Evolutionary conservation across 2,888 invertebrate genomes (phyloP).

Genomic region (Ophraella communa): DNA sequence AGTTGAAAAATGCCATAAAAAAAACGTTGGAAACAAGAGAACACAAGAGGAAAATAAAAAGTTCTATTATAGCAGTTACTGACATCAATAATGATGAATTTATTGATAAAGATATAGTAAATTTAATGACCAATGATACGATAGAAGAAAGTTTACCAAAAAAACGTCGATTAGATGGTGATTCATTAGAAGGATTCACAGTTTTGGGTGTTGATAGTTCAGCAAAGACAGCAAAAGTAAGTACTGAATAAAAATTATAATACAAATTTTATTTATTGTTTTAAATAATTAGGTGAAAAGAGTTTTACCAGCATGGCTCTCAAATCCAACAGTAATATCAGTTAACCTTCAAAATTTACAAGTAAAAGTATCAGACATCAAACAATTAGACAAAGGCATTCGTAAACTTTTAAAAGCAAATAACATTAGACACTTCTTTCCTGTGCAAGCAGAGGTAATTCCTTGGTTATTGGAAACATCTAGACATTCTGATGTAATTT

Average conservation of each 20-base stretch:
- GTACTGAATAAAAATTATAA: conserved; percentile 1
- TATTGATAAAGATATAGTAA: conserved; percentile 37
- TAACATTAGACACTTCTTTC: conserved; percentile 80
- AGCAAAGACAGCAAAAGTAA: conserved; percentile 64
- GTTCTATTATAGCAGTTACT: conserved; percentile 40
- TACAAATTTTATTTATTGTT: background rate
- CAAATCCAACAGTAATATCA: conserved; percentile 80
- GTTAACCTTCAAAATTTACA: conserved; percentile 69
- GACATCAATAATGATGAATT: conserved; percentile 47
- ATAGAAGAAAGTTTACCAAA: conserved; percentile 30
- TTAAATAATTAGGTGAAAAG: conserved; percentile 68
- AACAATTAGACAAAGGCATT: conserved; percentile 69
- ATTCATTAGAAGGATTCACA: conserved; percentile 65
- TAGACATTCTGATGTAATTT: conserved; percentile 66
- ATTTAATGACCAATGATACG: conserved; percentile 29
- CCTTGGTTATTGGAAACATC: conserved; percentile 76
- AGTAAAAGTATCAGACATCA: conserved; percentile 64
- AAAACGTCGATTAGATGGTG: conserved; percentile 46
- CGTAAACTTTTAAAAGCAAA: conserved; percentile 70
- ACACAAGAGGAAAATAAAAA: conserved; percentile 39
- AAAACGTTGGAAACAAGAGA: conserved; percentile 41
- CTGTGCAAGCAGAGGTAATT: conserved; percentile 81
- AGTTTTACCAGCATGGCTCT: conserved; percentile 87
- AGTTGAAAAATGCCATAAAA: conserved; percentile 50
- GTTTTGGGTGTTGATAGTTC: conserved; percentile 72